Conservation (phyloP, 2,888 invertebrate species). For the Taenaris catops region DNA sequence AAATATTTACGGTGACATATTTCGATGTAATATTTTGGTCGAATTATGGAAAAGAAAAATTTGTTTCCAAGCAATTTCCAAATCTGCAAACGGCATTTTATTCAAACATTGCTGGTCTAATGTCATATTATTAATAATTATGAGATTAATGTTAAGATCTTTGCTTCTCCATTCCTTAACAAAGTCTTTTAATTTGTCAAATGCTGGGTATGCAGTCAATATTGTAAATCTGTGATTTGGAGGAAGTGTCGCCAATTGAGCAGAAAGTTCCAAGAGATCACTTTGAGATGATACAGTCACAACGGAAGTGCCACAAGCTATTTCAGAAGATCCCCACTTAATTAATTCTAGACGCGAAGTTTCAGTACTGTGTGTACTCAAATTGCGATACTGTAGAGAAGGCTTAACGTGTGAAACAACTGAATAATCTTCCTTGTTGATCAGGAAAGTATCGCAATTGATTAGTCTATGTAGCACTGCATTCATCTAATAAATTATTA, state of each 20-base stretch:
- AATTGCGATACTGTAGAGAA: slow-evolving; percentile 25
- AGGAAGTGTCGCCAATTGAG: slow-evolving; percentile 27
- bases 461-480: slow-evolving; percentile 27
- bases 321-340: slow-evolving; percentile 30
- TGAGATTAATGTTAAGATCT: slow-evolving; percentile 33
- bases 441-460: slow-evolving; percentile 29
- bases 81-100: slow-evolving; percentile 36
- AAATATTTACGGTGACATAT: no score
- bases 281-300: slow-evolving; percentile 29
- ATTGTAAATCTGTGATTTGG: slow-evolving; percentile 32
- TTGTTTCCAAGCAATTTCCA: no score
- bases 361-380: slow-evolving; percentile 27
- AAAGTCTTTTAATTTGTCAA: slow-evolving; percentile 31
- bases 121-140: slow-evolving; percentile 36
- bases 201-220: slow-evolving; percentile 34
- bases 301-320: slow-evolving; percentile 25
- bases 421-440: slow-evolving; percentile 26
- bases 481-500: slow-evolving; percentile 27
- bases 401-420: slow-evolving; percentile 17
- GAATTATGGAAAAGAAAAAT: no score
- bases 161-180: slow-evolving; percentile 35
- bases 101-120: slow-evolving; percentile 30
- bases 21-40: no score
- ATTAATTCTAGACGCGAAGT: slow-evolving; percentile 27
- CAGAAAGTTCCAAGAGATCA: slow-evolving; percentile 30